Conservation (phyloP, 2,797 vertebrate genomes). For the Selene dorsalis region DNA sequence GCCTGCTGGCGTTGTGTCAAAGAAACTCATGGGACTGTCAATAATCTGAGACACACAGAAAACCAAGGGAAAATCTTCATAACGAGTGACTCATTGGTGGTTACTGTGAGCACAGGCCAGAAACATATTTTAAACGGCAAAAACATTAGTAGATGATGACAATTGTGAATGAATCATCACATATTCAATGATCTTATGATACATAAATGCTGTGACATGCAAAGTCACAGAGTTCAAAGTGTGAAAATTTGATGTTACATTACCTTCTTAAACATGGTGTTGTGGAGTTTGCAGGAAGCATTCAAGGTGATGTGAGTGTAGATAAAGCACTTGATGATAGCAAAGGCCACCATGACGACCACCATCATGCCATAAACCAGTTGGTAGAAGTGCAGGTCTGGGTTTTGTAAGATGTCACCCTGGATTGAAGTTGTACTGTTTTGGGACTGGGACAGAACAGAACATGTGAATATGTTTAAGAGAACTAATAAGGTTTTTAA, state of each 20-base stretch:
- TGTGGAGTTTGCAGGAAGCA: conserved; percentile 80
- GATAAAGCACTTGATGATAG: conserved; percentile 74
- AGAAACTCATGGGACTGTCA: conserved; percentile 87
- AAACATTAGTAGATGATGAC: background rate
- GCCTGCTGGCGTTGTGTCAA: conserved; percentile 87
- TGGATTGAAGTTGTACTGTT: conserved; percentile 11
- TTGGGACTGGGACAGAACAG: conserved; percentile 8
- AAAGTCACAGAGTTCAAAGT: background rate
- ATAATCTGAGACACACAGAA: conserved; percentile 78
- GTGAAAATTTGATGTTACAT: background rate
- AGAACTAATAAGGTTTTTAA: background rate
- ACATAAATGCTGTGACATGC: too few relatives aligned
- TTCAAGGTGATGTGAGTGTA: conserved; percentile 82
- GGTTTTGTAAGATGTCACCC: conserved; percentile 73
- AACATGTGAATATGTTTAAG: background rate
- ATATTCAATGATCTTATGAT: background rate
- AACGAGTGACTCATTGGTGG: too few relatives aligned
- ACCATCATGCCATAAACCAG: conserved; percentile 75
- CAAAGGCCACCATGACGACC: conserved; percentile 67
- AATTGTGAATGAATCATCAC: background rate
- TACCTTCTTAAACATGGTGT: conserved; percentile 86
- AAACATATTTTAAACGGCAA: background rate
- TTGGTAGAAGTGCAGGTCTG: conserved; percentile 77
- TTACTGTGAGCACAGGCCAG: background rate
- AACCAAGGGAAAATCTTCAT: background rate